Evolutionary conservation across 2,113 vertebrate genomes (phyloP), one percentile per base, ranked within the genome.

Genomic region (Sinocyclocheilus anshuiensis): DNA sequence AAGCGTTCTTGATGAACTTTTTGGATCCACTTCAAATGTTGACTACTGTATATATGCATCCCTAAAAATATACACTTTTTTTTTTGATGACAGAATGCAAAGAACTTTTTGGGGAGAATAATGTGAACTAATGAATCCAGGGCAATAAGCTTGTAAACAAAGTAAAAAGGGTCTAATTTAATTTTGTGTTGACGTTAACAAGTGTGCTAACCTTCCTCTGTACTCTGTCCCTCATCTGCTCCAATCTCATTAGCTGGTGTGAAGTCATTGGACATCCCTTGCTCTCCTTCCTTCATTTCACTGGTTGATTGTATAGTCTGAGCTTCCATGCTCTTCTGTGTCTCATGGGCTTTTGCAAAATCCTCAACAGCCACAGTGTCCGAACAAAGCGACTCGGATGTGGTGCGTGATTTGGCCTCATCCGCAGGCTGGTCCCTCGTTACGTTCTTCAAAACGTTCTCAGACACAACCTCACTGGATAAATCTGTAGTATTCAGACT

Each of bases 291-390:
- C 89, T 94, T 94, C 61, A 95, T 94, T 11, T 96, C 92, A 39
- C 94, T 96, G 29, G 94, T 94, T 89, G 95, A 94, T 91, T 96
- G 95, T 94, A 96, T 94, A 88, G 94, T 95, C 86, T 95, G 95
- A 0, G 86, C 94, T 93, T 96, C 96, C 95, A 88, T 86, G 53
- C 4, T 81, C 4, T 90, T 42, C 65, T 20, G 45, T 24, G 57
- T 36, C 29, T 78, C 92, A 65, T 74, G 89, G 10, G 12, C 85
- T 67, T 24, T 48, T 80, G 89, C 88, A 1, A 33, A 10, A 61
- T 63, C 10, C 42, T 86, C 55, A 0, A 76, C 76, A 57, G 77
- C 18, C 74, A 65, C 65, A 45, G 90, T 88, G 36, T 91, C 90
- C 36, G 91, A 90, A 69, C 84, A 72, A 84, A 92, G 90, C 33